These are phyloP conservation scores for Thecophora atra DNA, from an alignment of 2,888 invertebrate species.

Conservation along the genomic window DNA sequence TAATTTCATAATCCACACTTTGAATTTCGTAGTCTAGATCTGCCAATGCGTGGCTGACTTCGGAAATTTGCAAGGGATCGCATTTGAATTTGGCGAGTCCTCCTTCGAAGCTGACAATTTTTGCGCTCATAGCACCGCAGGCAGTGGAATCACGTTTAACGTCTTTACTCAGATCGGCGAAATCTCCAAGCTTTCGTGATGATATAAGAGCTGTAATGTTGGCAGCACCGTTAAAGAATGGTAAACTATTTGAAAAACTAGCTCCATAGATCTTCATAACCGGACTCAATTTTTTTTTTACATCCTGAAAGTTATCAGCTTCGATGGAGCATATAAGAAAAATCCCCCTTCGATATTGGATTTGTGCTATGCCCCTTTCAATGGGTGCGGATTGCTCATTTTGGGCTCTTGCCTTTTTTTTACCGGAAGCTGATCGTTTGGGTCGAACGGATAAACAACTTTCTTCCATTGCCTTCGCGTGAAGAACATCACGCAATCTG, in stretches of 20 bases:
- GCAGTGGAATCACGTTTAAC: slow-evolving; percentile 45
- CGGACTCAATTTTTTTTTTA: slow-evolving; percentile 43
- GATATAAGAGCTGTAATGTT: slow-evolving; percentile 21
- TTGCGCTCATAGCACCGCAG: slow-evolving; percentile 46
- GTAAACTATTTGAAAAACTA: slow-evolving; percentile 44
- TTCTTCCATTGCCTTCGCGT: too few relatives aligned
- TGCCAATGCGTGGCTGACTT: slow-evolving; percentile 42
- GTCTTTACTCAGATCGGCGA: slow-evolving; percentile 39
- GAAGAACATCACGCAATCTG: not conserved
- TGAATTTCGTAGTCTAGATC: slow-evolving; percentile 46
- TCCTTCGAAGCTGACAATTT: slow-evolving; percentile 42
- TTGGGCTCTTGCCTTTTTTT: not conserved
- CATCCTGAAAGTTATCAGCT: slow-evolving; percentile 41
- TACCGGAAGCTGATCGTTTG: too few relatives aligned
- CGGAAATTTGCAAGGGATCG: slow-evolving; percentile 42
- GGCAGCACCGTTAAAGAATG: slow-evolving; percentile 42
- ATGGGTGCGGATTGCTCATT: not conserved
- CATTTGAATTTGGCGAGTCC: slow-evolving; percentile 51
- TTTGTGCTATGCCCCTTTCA: slow-evolving; percentile 40
- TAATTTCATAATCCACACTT: slow-evolving; percentile 46
- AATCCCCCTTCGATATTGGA: slow-evolving; percentile 43
- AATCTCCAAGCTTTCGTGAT: slow-evolving; percentile 28
- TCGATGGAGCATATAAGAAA: slow-evolving; percentile 48
- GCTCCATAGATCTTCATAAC: slow-evolving; percentile 44
- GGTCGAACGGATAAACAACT: too few relatives aligned